Conservation (phyloP, 2,797 vertebrate species). For the Lagodon rhomboides region DNA sequence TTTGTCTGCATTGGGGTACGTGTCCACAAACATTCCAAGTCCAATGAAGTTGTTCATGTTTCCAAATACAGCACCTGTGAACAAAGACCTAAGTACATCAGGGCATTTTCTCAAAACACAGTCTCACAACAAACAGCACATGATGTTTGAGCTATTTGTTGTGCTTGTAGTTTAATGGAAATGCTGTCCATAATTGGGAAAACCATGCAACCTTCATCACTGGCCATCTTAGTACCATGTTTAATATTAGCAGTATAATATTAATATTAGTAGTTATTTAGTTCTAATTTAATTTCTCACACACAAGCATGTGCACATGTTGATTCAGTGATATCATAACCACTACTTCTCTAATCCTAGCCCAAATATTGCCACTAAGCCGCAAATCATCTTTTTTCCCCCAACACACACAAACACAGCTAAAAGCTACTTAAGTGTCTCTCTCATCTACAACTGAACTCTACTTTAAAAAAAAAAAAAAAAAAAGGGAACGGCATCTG, state of each 20-base stretch:
- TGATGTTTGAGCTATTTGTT: background rate
- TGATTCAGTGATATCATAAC: too few relatives aligned
- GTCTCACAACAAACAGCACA: background rate
- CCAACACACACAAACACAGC: too few relatives aligned
- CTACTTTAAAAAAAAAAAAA: too few relatives aligned
- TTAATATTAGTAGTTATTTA: background rate
- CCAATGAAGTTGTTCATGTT: conserved; percentile 94
- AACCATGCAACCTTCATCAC: background rate
- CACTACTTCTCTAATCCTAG: too few relatives aligned
- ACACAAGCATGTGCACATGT: too few relatives aligned
- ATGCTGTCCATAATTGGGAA: background rate
- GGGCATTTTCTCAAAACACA: background rate
- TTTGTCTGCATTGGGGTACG: conserved; percentile 95
- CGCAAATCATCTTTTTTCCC: too few relatives aligned
- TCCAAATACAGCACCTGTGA: conserved; percentile 93
- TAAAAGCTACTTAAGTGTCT: too few relatives aligned
- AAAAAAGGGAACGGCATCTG: too few relatives aligned
- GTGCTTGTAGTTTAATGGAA: background rate
- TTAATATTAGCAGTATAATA: background rate
- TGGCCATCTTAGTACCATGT: background rate
- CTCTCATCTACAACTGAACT: too few relatives aligned
- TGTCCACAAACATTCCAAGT: conserved; percentile 95
- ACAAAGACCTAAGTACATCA: background rate
- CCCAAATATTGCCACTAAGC: too few relatives aligned
- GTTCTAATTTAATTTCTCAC: background rate